phyloP scores from a whole-genome alignment of 2,888 invertebrate genomes.

The Aphidius colemani region DNA sequence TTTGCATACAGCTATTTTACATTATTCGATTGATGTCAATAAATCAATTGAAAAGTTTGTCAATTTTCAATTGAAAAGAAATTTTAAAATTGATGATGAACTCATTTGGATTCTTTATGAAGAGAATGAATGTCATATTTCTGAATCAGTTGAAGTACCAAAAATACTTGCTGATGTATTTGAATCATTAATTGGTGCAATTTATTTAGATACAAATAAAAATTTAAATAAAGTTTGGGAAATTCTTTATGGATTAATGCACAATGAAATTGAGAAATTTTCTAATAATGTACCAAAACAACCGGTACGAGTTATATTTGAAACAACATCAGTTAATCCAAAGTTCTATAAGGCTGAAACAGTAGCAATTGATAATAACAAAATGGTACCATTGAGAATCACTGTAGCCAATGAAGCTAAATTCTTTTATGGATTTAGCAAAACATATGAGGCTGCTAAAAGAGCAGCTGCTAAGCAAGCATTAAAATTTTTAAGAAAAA shows the following conservation, averaged over 20 bases:
- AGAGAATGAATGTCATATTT: slow-evolving; percentile 68
- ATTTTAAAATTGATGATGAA: slow-evolving; percentile 71
- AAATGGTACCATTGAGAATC: slow-evolving; percentile 70
- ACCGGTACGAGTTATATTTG: slow-evolving; percentile 84
- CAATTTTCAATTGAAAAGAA: slow-evolving; percentile 66
- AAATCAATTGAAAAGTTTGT: slow-evolving; percentile 69
- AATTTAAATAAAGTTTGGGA: slow-evolving; percentile 77
- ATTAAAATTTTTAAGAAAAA: slow-evolving; percentile 52
- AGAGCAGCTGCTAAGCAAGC: slow-evolving; percentile 81
- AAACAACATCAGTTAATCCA: slow-evolving; percentile 79
- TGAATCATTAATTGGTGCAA: slow-evolving; percentile 89
- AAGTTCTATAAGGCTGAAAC: slow-evolving; percentile 65
- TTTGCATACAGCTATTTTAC: slow-evolving; percentile 76
- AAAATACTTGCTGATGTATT: slow-evolving; percentile 92
- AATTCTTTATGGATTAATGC: slow-evolving; percentile 83
- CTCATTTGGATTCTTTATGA: slow-evolving; percentile 66
- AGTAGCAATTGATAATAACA: slow-evolving; percentile 37
- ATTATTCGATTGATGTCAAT: slow-evolving; percentile 62
- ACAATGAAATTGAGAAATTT: slow-evolving; percentile 77
- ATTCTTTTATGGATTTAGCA: slow-evolving; percentile 73
- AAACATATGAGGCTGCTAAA: slow-evolving; percentile 73
- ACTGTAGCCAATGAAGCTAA: slow-evolving; percentile 65
- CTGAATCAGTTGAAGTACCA: slow-evolving; percentile 87
- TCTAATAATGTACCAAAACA: slow-evolving; percentile 84
- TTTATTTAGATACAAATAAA: slow-evolving; percentile 75